Conservation (phyloP, 1,140 invertebrate species). For the Drosophila kanapiae region DNA sequence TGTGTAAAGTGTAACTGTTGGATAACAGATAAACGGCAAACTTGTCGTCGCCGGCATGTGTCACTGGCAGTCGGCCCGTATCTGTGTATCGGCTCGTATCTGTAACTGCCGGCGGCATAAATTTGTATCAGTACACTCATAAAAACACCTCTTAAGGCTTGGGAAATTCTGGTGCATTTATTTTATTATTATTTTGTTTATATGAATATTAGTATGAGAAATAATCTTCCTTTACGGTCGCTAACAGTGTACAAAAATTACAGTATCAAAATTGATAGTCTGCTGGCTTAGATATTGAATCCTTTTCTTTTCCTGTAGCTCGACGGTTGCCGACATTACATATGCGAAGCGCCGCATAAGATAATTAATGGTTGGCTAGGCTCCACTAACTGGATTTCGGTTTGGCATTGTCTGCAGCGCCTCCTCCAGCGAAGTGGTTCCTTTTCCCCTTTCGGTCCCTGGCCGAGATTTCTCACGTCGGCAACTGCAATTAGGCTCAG, state of each 20-base stretch:
- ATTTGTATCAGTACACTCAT: conserved; percentile 19
- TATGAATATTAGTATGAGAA: neutral
- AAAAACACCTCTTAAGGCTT: neutral
- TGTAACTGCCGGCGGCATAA: conserved; percentile 35
- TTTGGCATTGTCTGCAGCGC: conserved; percentile 43
- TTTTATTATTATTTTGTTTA: neutral
- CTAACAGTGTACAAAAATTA: no score
- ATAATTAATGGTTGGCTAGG: conserved; percentile 66
- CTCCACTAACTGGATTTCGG: conserved; percentile 69
- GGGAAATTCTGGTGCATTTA: neutral
- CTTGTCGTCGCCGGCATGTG: conserved; percentile 45
- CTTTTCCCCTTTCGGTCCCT: conserved; percentile 7
- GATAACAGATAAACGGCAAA: conserved; percentile 49
- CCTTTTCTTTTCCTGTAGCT: neutral
- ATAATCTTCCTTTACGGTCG: neutral
- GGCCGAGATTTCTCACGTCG: conserved; percentile 63
- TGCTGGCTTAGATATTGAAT: neutral
- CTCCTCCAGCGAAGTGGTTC: neutral
- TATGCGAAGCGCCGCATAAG: conserved; percentile 44
- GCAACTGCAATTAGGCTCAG: conserved; percentile 71
- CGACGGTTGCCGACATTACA: conserved; percentile 40
- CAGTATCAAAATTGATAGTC: neutral
- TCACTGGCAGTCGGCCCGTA: conserved; percentile 55
- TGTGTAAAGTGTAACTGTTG: conserved; percentile 62
- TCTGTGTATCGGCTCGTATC: conserved; percentile 23